Conservation (phyloP, 2,113 vertebrate genomes). For the Catharus bicknelli region DNA sequence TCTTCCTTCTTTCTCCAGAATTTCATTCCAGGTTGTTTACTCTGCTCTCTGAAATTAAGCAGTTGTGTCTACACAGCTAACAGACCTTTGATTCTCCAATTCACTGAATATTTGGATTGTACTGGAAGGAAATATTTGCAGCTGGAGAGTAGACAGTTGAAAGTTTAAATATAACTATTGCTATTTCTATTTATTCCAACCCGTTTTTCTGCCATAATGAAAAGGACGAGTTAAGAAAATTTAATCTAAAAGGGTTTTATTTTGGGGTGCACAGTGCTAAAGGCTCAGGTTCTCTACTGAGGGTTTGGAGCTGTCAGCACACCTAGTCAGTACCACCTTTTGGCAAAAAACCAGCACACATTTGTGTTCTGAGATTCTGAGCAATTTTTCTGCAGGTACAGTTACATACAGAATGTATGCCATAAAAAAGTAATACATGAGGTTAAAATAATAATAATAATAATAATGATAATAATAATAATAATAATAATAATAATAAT, state of each 20-base stretch:
- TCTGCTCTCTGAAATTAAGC: slow-evolving; percentile 70
- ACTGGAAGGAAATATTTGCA: slow-evolving; percentile 66
- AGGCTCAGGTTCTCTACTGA: not conserved
- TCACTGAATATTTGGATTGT: slow-evolving; percentile 70
- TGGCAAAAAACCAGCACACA: not conserved
- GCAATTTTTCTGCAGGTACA: not conserved
- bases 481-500: not conserved
- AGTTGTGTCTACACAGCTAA: slow-evolving; percentile 71
- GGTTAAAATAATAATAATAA: too few species aligned
- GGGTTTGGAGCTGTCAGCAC: not conserved
- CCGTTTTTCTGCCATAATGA: not conserved
- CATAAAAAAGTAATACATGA: not conserved
- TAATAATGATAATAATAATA: not conserved
- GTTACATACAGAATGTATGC: not conserved
- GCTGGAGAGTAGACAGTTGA: not conserved
- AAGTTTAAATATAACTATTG: slow-evolving; percentile 46
- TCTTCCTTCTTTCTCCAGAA: not conserved
- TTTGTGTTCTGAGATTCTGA: not conserved
- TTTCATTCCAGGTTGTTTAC: slow-evolving; percentile 58
- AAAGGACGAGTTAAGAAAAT: not conserved
- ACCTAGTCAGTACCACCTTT: accelerated
- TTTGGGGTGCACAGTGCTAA: not conserved
- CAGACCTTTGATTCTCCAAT: slow-evolving; percentile 71
- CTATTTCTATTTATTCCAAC: slow-evolving; percentile 41
- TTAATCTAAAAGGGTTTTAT: not conserved